A percentile compares a stretch with the other conserved stretches of the same genome.
These are phyloP conservation scores for Drosophila tanythrix DNA, from an alignment of 2,888 invertebrate genomes.

Conservation along the genomic window DNA sequence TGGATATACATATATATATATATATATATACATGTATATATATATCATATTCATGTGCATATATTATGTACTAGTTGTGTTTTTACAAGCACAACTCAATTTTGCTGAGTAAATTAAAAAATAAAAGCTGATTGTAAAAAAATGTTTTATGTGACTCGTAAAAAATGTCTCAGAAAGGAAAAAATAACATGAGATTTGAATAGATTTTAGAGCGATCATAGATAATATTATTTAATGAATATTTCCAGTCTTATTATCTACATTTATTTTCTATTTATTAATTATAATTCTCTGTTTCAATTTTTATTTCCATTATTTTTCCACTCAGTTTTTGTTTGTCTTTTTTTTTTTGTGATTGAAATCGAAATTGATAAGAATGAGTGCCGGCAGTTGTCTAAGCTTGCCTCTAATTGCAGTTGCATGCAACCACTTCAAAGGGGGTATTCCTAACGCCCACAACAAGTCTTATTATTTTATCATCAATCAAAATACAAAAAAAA, in stretches of 20 bases:
- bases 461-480: not conserved
- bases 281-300: not conserved
- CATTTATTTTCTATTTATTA: not conserved
- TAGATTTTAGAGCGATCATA: not conserved
- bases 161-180: not conserved
- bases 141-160: not conserved
- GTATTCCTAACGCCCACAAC: not conserved
- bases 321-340: slow-evolving; percentile 5
- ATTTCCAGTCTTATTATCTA: not conserved
- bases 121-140: not conserved
- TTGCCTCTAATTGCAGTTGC: slow-evolving; percentile 8
- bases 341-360: not conserved
- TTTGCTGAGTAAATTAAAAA: slow-evolving; percentile 14
- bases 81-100: not conserved
- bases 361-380: slow-evolving; percentile 18
- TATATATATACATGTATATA: not conserved
- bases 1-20: slow-evolving; percentile 4
- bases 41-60: not conserved
- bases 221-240: not conserved
- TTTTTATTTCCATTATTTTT: not conserved
- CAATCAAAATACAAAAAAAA: slow-evolving; percentile 7
- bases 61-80: not conserved
- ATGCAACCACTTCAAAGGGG: slow-evolving; percentile 1
- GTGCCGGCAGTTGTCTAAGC: slow-evolving; percentile 10
- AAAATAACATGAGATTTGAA: not conserved